A percentile compares a stretch with the other conserved stretches of the same genome.
These are phyloP conservation scores for Acanthosoma haemorrhoidale DNA, from an alignment of 2,888 invertebrate species.

Conservation along the genomic window DNA sequence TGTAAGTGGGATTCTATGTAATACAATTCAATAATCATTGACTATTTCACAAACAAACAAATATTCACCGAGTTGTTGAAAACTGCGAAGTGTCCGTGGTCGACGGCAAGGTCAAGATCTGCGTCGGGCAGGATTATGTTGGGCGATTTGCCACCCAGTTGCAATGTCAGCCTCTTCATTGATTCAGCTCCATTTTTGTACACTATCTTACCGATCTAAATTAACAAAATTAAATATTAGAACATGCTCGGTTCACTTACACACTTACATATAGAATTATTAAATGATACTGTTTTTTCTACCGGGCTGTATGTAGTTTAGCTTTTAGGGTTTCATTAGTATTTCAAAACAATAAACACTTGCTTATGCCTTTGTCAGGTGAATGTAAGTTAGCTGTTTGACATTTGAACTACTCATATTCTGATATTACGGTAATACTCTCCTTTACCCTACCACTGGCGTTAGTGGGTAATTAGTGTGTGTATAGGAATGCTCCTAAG, in stretches of 20 bases:
- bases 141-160: constrained; percentile 86
- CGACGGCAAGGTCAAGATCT: constrained; percentile 54
- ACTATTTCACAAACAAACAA: too few relatives aligned
- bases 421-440: too few relatives aligned
- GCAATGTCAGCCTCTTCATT: constrained; percentile 74
- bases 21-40: not conserved
- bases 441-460: too few relatives aligned
- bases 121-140: constrained; percentile 77
- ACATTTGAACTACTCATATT: too few relatives aligned
- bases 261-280: not conserved
- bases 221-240: constrained; percentile 12
- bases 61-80: constrained; percentile 50
- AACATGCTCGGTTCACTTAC: not conserved
- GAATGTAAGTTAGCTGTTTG: too few relatives aligned
- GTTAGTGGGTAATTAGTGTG: not conserved
- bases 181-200: constrained; percentile 67
- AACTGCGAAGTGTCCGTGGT: constrained; percentile 39
- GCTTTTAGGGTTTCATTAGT: too few relatives aligned
- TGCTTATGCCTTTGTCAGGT: too few relatives aligned
- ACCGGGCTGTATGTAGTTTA: too few relatives aligned
- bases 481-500: not conserved
- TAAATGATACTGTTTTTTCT: too few relatives aligned
- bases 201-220: constrained; percentile 50
- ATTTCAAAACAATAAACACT: not conserved
- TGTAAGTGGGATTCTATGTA: constrained; percentile 51